Percentiles rank a stretch among this genome's conserved stretches.
Evolutionary conservation across 1,140 invertebrate species (phyloP).

Genomic region (Drosophila biarmipes): DNA sequence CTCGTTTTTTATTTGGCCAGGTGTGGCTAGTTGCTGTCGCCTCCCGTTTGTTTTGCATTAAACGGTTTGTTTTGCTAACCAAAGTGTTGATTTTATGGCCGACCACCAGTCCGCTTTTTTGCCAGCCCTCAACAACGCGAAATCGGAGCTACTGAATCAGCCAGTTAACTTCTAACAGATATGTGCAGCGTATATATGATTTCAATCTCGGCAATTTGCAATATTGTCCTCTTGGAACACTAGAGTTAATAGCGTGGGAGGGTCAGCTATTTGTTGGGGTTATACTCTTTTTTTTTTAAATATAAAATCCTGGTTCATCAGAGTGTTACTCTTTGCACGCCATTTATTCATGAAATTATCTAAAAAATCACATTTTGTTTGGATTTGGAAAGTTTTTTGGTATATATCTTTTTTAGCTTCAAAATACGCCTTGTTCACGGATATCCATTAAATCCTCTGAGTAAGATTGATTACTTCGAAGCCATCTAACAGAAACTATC

Average conservation of each 20-base stretch:
- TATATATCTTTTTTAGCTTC: background rate
- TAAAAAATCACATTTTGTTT: too few relatives aligned
- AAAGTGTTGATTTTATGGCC: constrained; percentile 83
- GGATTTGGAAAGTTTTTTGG: too few relatives aligned
- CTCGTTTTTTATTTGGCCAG: constrained; percentile 53
- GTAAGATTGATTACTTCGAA: constrained; percentile 33
- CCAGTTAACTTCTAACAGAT: constrained; percentile 35
- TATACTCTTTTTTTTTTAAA: background rate
- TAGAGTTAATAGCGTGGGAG: background rate
- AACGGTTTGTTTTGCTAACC: constrained; percentile 77
- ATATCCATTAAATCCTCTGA: constrained; percentile 27
- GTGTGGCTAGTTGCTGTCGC: constrained; percentile 67
- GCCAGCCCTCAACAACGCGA: constrained; percentile 10
- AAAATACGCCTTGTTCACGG: background rate
- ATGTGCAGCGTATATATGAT: constrained; percentile 29
- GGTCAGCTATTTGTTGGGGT: background rate
- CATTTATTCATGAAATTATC: too few relatives aligned
- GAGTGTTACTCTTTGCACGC: too few relatives aligned
- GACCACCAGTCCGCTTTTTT: constrained; percentile 24
- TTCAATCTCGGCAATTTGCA: constrained; percentile 45
- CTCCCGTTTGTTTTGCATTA: constrained; percentile 65
- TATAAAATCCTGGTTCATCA: background rate
- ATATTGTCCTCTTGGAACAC: constrained; percentile 1
- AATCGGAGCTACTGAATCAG: constrained; percentile 44
- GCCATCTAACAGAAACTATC: constrained; percentile 26